Percentiles rank a stretch among this genome's conserved stretches.
phyloP scores from a whole-genome alignment of 1,140 invertebrate genomes.

The Hyles euphorbiae region DNA sequence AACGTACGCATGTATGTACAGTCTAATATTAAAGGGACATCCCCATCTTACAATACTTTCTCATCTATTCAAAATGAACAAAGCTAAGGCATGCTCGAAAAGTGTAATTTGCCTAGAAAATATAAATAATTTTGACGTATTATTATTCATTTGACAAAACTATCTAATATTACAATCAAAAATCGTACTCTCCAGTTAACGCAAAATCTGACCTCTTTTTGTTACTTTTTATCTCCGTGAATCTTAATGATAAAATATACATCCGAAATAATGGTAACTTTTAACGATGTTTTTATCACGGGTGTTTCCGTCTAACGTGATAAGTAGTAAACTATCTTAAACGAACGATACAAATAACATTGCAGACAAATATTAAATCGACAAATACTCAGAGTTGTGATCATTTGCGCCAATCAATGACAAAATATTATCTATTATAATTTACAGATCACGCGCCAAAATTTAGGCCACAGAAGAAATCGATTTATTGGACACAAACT shows the following conservation, averaged over 20 bases:
- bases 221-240: too few species aligned
- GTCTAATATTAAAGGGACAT: constrained; percentile 10
- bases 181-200: not conserved
- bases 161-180: not conserved
- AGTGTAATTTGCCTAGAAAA: not conserved
- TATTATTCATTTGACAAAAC: not conserved
- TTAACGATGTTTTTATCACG: not conserved
- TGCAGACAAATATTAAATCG: too few species aligned
- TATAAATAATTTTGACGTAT: not conserved
- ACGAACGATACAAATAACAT: too few species aligned
- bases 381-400: too few species aligned
- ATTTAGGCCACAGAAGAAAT: too few species aligned
- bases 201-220: too few species aligned
- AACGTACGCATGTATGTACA: constrained; percentile 13
- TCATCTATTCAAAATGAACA: constrained; percentile 10
- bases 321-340: not conserved
- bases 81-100: constrained; percentile 7
- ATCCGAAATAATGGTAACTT: not conserved
- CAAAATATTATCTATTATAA: too few species aligned
- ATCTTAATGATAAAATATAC: too few species aligned
- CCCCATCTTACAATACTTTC: not conserved
- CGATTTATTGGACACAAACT: too few species aligned
- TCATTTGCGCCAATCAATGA: too few species aligned
- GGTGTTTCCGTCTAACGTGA: not conserved
- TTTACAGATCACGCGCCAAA: too few species aligned